Evolutionary conservation across 2,797 vertebrate species (phyloP), one percentile per base, ranked within the genome.

Genomic region (Mus spretus): DNA sequence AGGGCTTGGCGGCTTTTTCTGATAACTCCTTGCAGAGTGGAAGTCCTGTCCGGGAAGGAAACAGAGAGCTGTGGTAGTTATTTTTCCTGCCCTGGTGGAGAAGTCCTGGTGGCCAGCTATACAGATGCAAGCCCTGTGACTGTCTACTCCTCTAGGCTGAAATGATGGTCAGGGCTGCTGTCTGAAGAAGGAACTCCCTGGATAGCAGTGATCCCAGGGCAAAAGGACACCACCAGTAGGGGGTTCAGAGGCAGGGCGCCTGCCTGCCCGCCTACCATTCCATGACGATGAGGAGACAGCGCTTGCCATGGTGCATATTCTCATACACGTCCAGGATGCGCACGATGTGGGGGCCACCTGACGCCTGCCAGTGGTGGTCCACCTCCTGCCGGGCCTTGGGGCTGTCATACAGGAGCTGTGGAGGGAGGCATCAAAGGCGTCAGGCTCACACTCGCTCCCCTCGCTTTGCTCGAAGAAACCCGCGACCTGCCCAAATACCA

Each of bases 251-350:
- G 63, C 34, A 13, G 78, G 74, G 70, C 0, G 34, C 17, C 5
- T 37, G 31, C 99, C 1, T 99, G n/a, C 17, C 5, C 40, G 34
- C 99, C 1, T 99, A 99, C 99, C 99, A 99, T 98, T 99, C 99
- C 99, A 99, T 99, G 98, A 99, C 98, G 96, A 99, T 99, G 97
- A 99, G 99, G 94, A 99, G 99, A 93, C 99, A 99, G 96, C 99
- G 99, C 98, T 99, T 99, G 74, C 99, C 99, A 0, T 99, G 99
- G 90, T 99, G 99, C 99, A 99, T 99, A 98, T 99, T 99, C 98
- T 99, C 99, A 34, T 99, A 99, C 74, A 99, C 99, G 95, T 98
- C 99, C 97, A 99, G 98, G 97, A 99, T 99, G 7, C 98, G 98
- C 80, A 99, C 99, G 0, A 99, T 99, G 98, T 99, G 99, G 7